phyloP scores from a whole-genome alignment of 2,797 vertebrate genomes.

The Thripadectes ignobilis region DNA sequence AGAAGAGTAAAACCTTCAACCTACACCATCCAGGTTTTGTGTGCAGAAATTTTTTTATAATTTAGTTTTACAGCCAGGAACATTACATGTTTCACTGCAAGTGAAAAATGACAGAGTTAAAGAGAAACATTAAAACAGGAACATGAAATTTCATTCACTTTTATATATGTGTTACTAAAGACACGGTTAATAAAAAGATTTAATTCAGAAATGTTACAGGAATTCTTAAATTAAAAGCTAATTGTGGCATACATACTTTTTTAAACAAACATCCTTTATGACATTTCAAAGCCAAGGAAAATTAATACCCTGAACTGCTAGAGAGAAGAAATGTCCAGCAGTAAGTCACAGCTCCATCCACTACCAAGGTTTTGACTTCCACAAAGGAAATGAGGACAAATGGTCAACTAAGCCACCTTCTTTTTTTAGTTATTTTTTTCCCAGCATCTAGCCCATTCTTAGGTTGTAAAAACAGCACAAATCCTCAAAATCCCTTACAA shows the following conservation, averaged over 20 bases:
- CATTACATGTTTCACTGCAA: conserved; percentile 51
- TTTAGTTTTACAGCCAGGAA: conserved; percentile 54
- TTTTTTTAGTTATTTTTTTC: background rate
- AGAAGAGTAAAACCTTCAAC: conserved; percentile 41
- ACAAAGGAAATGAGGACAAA: background rate
- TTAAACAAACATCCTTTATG: background rate
- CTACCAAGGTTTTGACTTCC: background rate
- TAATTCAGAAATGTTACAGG: background rate
- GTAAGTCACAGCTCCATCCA: background rate
- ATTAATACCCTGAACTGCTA: background rate
- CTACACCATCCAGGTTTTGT: conserved; percentile 43
- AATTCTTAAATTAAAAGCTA: background rate
- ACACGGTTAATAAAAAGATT: background rate
- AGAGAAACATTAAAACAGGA: conserved; percentile 31
- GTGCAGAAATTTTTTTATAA: conserved; percentile 13
- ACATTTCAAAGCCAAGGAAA: background rate
- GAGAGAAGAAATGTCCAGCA: background rate
- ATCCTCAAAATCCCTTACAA: background rate
- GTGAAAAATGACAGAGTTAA: conserved; percentile 48
- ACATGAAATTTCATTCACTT: background rate
- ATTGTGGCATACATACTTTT: background rate
- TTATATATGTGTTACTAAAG: background rate
- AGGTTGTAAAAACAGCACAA: background rate
- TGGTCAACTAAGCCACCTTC: background rate
- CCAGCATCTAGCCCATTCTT: background rate